Evolutionary conservation across 2,113 vertebrate species (phyloP).

Genomic region (Rostratula benghalensis): DNA sequence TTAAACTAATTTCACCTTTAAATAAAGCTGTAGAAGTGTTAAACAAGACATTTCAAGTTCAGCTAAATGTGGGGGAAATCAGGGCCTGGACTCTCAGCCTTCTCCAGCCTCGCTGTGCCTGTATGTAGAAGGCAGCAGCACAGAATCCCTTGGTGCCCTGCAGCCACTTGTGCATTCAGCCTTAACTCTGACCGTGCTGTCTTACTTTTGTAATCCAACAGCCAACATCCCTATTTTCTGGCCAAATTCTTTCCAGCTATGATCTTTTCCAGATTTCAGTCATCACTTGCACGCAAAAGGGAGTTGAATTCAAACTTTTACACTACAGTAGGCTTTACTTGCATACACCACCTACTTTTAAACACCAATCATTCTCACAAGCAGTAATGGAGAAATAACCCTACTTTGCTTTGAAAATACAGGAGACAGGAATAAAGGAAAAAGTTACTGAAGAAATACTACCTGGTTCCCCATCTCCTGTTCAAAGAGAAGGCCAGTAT

Average conservation of each 20-base stretch:
- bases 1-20: constrained; percentile 7
- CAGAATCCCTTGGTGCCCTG: not conserved
- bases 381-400: not conserved
- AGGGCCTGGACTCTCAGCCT: not conserved
- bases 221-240: not conserved
- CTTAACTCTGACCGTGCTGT: not conserved
- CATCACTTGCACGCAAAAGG: not conserved
- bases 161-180: not conserved
- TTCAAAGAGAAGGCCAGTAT: not conserved
- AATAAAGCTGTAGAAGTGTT: not conserved
- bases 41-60: not conserved
- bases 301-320: not conserved
- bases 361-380: not conserved
- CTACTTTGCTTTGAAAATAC: not conserved
- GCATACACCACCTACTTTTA: not conserved
- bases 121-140: not conserved
- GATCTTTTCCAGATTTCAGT: constrained; percentile 13
- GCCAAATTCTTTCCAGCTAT: not conserved
- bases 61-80: constrained; percentile 27
- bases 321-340: not conserved
- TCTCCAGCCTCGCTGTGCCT: accelerated
- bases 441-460: not conserved
- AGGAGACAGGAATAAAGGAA: not conserved
- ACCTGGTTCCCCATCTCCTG: not conserved
- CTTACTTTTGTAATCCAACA: not conserved